Evolutionary conservation across 2,797 vertebrate genomes (phyloP), one percentile per base, ranked within the genome.

Genomic region (Otolemur crassicaudatus): DNA sequence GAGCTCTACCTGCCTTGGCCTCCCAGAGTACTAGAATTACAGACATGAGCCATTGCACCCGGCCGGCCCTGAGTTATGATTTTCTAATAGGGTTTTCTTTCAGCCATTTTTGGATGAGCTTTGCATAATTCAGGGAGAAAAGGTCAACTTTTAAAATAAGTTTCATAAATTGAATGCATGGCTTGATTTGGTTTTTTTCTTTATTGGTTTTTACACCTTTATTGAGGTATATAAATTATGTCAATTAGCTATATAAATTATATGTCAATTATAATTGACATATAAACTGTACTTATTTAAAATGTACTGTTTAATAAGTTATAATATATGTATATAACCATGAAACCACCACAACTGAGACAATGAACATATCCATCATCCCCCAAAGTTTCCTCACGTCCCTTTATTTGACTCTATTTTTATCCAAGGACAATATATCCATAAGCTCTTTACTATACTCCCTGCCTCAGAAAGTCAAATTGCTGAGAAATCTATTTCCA

Each of bases 401-500:
- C 14, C 17, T 91, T 92, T 80, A 34, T 77, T 83, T 75, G 82
- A 53, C 34, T 94, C 53, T 34, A 7, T 93, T 97, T 92, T 95
- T 93, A 94, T 63, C 69, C 67, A 65, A 75, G 17, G 27, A 87
- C 58, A 90, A 61, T 91, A 88, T 14, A 88, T 86, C 72, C 63
- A 91, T 53, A 82, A 81, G 84, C 40, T 95, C 75, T 70, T 93
- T 87, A 31, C 82, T 79, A 81, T 29, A 91, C 34, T 85, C 49
- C 73, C 46, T 83, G 90, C 34, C 23, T 97, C 92, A 91, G 87
- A 67, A 93, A 97, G 73, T 93, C 82, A 87, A 69, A 95, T 84
- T 87, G 61, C 87, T 95, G 53, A 94, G 88, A 98, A 98, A 87
- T 81, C 87, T 93, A 90, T 92, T 95, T 94, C 97, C 96, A 67